Conservation (phyloP, 1,140 invertebrate species). For the Scaptomyza graminum region DNA sequence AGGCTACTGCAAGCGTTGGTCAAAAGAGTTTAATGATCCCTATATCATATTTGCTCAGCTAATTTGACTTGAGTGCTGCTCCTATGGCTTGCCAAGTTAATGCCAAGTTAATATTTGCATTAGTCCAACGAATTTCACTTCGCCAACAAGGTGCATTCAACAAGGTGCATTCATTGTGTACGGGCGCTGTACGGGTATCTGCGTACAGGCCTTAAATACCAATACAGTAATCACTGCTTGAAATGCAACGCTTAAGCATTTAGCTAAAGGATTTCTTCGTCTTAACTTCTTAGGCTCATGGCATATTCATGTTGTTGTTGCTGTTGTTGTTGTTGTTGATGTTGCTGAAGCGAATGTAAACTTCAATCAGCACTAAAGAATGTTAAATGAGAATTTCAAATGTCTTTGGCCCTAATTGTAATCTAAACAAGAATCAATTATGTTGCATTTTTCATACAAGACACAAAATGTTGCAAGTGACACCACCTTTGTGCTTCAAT, state of each 20-base stretch:
- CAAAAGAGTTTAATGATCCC: too few species aligned
- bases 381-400: not conserved
- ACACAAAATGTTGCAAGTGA: too few species aligned
- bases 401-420: conserved; percentile 8
- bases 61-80: conserved; percentile 19
- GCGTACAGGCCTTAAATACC: too few species aligned
- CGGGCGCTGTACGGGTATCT: too few species aligned
- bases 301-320: conserved; percentile 5
- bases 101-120: conserved; percentile 36
- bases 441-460: not conserved
- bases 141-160: not conserved
- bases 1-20: too few species aligned
- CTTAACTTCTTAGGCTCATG: not conserved
- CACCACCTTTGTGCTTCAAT: too few species aligned
- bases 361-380: not conserved
- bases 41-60: too few species aligned
- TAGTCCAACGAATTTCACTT: not conserved
- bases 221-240: conserved; percentile 3
- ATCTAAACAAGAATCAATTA: conserved; percentile 9
- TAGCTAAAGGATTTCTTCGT: not conserved
- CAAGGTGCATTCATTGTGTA: not conserved
- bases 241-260: not conserved
- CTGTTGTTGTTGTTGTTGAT: not conserved
- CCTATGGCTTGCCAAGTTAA: too few species aligned
- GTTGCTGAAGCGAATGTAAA: not conserved